These are phyloP conservation scores for Pachyrhynchus sulphureomaculatus DNA, from an alignment of 1,140 invertebrate species.

Conservation along the genomic window DNA sequence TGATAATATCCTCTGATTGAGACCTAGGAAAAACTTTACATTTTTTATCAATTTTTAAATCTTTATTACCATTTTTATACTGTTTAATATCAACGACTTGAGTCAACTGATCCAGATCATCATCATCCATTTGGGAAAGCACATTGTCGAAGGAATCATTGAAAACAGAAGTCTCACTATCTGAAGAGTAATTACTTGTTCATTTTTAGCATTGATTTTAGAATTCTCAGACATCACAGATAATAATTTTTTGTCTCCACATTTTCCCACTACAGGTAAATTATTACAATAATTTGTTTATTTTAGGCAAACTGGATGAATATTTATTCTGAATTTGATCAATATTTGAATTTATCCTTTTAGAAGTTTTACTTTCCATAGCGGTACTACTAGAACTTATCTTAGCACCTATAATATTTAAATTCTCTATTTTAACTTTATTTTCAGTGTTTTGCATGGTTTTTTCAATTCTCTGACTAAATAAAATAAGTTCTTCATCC, in stretches of 20 bases:
- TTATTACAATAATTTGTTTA: no score
- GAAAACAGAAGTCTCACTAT: slow-evolving; percentile 16
- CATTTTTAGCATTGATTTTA: no score
- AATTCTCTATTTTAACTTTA: background rate
- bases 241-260: no score
- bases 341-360: no score
- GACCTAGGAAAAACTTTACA: slow-evolving; percentile 27
- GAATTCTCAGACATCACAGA: no score
- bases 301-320: no score
- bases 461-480: slow-evolving; percentile 43
- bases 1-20: slow-evolving; percentile 14
- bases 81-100: slow-evolving; percentile 17
- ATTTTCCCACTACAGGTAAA: no score
- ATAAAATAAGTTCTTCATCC: slow-evolving; percentile 44
- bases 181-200: background rate
- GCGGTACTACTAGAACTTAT: no score
- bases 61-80: slow-evolving; percentile 9
- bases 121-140: slow-evolving; percentile 32
- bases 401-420: no score
- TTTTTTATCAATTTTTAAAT: slow-evolving; percentile 29
- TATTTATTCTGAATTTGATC: no score
- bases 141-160: slow-evolving; percentile 42
- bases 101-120: slow-evolving; percentile 22
- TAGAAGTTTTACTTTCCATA: no score
- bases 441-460: slow-evolving; percentile 15